A percentile compares a stretch with the other conserved stretches of the same genome.
phyloP scores from a whole-genome alignment of 2,888 invertebrate genomes.

The Acholoe squamosa region DNA sequence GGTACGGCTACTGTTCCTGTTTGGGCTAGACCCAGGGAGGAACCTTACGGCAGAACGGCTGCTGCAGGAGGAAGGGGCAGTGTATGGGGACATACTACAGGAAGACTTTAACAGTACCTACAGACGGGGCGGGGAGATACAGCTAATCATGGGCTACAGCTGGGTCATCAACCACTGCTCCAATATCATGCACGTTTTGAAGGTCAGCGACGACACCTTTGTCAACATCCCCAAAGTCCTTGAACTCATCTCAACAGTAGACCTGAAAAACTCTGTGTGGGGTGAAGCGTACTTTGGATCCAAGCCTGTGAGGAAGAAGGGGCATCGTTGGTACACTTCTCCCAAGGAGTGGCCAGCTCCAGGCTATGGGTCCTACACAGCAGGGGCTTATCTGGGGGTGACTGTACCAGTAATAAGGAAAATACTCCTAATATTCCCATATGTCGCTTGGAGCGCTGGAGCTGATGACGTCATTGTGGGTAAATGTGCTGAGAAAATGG shows the following conservation, averaged over 20 bases:
- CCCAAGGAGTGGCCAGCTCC: constrained; percentile 11
- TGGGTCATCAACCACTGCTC: constrained; percentile 24
- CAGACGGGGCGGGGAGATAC: constrained; percentile 20
- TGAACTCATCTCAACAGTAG: neutral
- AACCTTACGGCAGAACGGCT: constrained; percentile 3
- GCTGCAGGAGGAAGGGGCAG: constrained; percentile 21
- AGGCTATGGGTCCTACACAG: neutral
- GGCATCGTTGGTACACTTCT: constrained; percentile 3
- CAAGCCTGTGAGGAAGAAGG: neutral
- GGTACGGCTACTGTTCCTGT: constrained; percentile 5
- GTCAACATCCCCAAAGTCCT: constrained; percentile 35
- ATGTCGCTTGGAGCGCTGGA: neutral
- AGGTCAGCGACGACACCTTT: constrained; percentile 11
- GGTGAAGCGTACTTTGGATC: neutral
- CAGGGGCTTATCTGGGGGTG: neutral
- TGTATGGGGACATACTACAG: neutral
- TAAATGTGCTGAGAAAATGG: constrained; percentile 28
- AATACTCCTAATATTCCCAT: neutral
- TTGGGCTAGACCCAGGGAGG: neutral
- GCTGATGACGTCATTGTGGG: constrained; percentile 19
- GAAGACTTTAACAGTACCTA: constrained; percentile 54
- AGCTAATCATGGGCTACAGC: constrained; percentile 27
- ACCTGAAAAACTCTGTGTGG: neutral
- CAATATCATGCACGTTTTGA: constrained; percentile 1
- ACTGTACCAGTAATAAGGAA: constrained; percentile 10